Conservation (phyloP, 2,888 invertebrate genomes). For the Tipula unca region DNA sequence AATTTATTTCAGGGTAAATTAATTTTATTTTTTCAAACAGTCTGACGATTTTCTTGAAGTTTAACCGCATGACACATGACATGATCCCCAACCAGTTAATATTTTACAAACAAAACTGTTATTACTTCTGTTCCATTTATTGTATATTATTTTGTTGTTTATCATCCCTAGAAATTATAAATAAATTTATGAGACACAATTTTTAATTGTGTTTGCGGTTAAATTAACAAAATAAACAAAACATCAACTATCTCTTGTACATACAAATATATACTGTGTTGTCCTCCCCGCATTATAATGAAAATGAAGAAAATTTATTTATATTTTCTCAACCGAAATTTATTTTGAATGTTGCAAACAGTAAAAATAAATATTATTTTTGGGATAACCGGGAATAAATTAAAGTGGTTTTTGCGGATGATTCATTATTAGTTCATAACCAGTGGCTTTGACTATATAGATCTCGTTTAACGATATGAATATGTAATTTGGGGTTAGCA, state of each 20-base stretch:
- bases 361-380: neutral
- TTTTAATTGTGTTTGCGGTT: conserved; percentile 16
- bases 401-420: conserved; percentile 9
- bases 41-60: too few species aligned
- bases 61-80: neutral
- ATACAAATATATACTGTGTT: neutral
- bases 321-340: neutral
- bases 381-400: neutral
- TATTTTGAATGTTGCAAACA: neutral
- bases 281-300: neutral
- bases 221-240: conserved; percentile 15
- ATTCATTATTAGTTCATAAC: neutral
- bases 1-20: too few species aligned
- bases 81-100: neutral
- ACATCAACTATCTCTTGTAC: neutral
- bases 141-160: neutral
- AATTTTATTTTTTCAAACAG: too few species aligned
- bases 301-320: neutral
- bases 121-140: neutral
- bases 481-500: neutral
- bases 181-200: conserved; percentile 3
- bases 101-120: neutral
- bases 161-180: neutral
- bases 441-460: neutral
- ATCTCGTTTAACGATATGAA: neutral